A percentile compares a stretch with the other conserved stretches of the same genome.
These are phyloP conservation scores for Semnopithecus entellus DNA, from an alignment of 2,113 vertebrate species.

Conservation along the genomic window DNA sequence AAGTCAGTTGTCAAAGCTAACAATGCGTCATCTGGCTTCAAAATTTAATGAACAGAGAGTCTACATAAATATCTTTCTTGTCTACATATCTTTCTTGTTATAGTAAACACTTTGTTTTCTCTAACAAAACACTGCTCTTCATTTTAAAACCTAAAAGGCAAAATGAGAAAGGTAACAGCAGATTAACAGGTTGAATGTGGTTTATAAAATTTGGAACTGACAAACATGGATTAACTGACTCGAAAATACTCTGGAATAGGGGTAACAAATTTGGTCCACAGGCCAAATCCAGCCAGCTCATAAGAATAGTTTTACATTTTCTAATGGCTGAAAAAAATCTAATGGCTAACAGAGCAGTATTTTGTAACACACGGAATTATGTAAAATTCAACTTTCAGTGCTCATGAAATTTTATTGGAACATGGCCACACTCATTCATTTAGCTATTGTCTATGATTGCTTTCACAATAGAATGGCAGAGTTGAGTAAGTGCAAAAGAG, in stretches of 20 bases:
- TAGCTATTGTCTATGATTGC: not conserved
- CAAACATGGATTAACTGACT: not conserved
- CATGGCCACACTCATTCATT: not conserved
- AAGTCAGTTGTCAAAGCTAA: conserved; percentile 18
- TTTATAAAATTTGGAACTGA: conserved; percentile 27
- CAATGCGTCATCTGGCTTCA: not conserved
- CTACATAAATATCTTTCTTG: not conserved
- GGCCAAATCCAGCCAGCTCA: not conserved
- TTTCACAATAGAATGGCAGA: not conserved
- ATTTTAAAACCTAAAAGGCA: conserved; percentile 28
- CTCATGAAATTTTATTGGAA: not conserved
- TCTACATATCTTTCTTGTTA: not conserved
- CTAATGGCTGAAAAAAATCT: not conserved
- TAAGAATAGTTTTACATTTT: not conserved
- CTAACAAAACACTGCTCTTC: conserved; percentile 10
- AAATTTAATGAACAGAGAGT: conserved; percentile 3
- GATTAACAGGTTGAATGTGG: not conserved
- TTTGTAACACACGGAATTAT: not conserved
- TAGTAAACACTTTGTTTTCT: not conserved
- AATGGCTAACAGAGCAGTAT: not conserved
- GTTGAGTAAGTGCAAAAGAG: not conserved
- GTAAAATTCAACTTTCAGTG: not conserved
- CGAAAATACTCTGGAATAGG: not conserved
- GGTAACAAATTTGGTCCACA: not conserved
- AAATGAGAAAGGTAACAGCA: conserved; percentile 11